Evolutionary conservation across 1,140 invertebrate genomes (phyloP).

Genomic region (Acromyrmex echinatior): DNA sequence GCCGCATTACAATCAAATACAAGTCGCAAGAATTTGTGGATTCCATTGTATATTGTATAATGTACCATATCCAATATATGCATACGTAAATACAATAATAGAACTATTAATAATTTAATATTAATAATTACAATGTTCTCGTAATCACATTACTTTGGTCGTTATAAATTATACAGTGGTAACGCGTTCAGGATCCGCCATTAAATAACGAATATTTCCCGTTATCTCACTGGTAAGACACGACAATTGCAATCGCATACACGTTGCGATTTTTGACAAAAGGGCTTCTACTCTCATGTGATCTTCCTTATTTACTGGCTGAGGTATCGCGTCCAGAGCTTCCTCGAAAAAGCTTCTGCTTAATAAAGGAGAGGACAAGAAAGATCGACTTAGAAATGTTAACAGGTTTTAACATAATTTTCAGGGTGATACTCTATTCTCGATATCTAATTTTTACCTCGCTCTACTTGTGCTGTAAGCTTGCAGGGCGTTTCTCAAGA

Average conservation of each 20-base stretch:
- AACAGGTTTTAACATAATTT: not conserved
- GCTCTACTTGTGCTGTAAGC: slow-evolving; percentile 87
- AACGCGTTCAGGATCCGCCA: slow-evolving; percentile 74
- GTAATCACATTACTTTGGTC: slow-evolving; percentile 1
- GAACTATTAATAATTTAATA: slow-evolving; percentile 6
- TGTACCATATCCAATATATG: not conserved
- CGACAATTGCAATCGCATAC: slow-evolving; percentile 84
- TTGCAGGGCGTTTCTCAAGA: slow-evolving; percentile 87
- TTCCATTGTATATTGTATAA: not conserved
- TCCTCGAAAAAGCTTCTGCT: slow-evolving; percentile 88
- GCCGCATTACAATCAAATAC: not conserved
- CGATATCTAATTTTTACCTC: slow-evolving; percentile 82
- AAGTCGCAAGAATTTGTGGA: not conserved
- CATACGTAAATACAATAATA: not conserved
- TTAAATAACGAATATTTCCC: slow-evolving; percentile 58
- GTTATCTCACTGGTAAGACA: slow-evolving; percentile 79
- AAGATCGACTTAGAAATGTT: not conserved
- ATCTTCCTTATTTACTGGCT: slow-evolving; percentile 85
- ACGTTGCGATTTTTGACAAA: slow-evolving; percentile 81
- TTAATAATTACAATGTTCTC: slow-evolving; percentile 38
- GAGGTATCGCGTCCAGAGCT: slow-evolving; percentile 88
- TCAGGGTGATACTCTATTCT: not conserved
- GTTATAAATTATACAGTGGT: slow-evolving; percentile 74
- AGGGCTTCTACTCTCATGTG: slow-evolving; percentile 80
- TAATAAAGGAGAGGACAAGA: slow-evolving; percentile 47